Percentiles rank a stretch among this genome's conserved stretches.
phyloP scores from a whole-genome alignment of 2,797 vertebrate genomes.

The Choloepus didactylus region DNA sequence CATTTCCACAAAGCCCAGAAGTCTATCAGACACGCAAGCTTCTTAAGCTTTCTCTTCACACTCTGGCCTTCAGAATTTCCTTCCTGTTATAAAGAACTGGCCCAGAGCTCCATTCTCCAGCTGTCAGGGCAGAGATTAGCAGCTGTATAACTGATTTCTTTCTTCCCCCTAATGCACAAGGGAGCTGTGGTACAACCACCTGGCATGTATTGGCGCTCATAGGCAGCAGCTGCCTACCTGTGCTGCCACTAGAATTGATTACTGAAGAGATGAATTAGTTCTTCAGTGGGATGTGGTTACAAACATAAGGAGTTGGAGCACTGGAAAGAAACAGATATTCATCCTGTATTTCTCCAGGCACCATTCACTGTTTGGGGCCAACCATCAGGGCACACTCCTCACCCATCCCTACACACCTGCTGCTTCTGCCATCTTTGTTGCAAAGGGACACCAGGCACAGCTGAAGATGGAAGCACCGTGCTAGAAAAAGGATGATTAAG shows the following conservation, averaged over 20 bases:
- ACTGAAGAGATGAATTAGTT: conserved; percentile 49
- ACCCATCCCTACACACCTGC: background rate
- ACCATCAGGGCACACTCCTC: background rate
- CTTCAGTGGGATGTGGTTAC: conserved; percentile 53
- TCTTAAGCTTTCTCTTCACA: conserved; percentile 68
- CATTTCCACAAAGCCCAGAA: background rate
- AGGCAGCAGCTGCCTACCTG: conserved; percentile 80
- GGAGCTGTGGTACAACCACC: conserved; percentile 81
- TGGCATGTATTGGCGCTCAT: conserved; percentile 81
- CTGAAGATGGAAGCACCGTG: background rate
- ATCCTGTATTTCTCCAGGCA: conserved; percentile 35
- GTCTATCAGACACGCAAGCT: conserved; percentile 9
- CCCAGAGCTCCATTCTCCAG: conserved; percentile 68
- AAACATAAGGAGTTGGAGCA: conserved; percentile 33
- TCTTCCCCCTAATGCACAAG: conserved; percentile 70
- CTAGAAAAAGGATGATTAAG: background rate
- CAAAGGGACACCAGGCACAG: background rate
- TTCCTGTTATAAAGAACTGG: conserved; percentile 70
- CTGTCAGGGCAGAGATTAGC: conserved; percentile 76
- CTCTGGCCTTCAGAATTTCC: conserved; percentile 68
- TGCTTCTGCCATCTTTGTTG: conserved; percentile 33
- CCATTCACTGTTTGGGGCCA: background rate
- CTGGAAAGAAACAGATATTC: conserved; percentile 42
- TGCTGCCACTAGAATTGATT: conserved; percentile 64
- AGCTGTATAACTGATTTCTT: conserved; percentile 76